Evolutionary conservation across 2,113 vertebrate species (phyloP).

Genomic region (Anoura caudifer): DNA sequence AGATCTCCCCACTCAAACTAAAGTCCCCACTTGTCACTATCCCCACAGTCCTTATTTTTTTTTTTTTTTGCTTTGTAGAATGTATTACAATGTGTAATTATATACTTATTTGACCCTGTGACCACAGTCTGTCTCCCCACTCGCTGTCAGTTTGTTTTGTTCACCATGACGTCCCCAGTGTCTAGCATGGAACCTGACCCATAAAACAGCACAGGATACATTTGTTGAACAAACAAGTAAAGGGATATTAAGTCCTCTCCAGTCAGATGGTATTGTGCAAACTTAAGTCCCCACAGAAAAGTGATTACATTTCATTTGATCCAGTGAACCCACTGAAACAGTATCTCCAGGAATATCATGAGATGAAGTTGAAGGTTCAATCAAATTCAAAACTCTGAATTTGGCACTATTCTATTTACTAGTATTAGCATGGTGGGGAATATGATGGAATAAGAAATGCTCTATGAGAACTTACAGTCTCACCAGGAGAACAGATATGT

Average conservation of each 20-base stretch:
- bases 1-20: neutral
- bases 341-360: neutral
- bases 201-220: neutral
- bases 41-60: neutral
- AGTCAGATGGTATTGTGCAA: neutral
- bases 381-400: neutral
- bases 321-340: neutral
- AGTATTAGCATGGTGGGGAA: neutral
- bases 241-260: neutral
- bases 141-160: neutral
- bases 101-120: neutral
- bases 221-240: neutral
- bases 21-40: neutral
- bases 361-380: neutral
- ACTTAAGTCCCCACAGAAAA: neutral
- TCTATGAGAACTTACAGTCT: neutral
- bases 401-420: neutral
- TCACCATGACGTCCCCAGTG: neutral
- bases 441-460: neutral
- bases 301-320: neutral
- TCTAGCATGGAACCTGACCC: neutral
- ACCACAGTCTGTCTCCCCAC: neutral
- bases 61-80: neutral
- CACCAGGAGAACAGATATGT: neutral
- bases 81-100: neutral